phyloP scores from a whole-genome alignment of 1,140 invertebrate genomes.

The Sinella curviseta region DNA sequence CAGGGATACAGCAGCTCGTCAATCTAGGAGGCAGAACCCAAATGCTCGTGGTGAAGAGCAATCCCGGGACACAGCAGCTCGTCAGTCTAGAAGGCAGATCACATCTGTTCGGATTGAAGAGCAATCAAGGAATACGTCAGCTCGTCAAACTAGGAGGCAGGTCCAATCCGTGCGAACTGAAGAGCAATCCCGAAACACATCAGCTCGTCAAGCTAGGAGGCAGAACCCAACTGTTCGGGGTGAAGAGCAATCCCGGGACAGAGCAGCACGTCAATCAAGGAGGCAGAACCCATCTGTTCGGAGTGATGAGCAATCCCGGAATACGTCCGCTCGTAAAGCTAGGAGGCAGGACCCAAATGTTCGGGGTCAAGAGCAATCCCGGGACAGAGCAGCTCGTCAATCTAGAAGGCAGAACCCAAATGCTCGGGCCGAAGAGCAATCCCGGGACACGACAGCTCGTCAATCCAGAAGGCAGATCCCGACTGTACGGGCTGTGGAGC shows the following conservation, averaged over 20 bases:
- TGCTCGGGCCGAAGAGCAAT: too few species aligned
- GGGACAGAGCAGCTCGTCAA: too few species aligned
- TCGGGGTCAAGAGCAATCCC: neutral
- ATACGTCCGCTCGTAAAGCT: neutral
- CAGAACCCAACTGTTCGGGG: neutral
- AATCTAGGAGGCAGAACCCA: too few species aligned
- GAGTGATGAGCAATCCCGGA: neutral
- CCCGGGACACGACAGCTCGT: too few species aligned
- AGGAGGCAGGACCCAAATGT: neutral
- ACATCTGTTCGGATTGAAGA: neutral
- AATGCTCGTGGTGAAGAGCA: too few species aligned
- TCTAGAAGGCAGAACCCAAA: too few species aligned
- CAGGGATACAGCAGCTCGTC: too few species aligned
- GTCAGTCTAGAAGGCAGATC: neutral
- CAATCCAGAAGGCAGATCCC: too few species aligned
- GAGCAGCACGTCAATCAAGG: neutral
- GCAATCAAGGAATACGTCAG: neutral
- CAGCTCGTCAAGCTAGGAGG: neutral
- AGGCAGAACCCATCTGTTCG: neutral
- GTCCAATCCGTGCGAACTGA: neutral
- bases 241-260: neutral
- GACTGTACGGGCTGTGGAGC: too few species aligned
- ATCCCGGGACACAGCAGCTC: too few species aligned
- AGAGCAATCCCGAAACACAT: neutral
- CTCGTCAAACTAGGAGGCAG: neutral